These are phyloP conservation scores for Caprella mutica DNA, from an alignment of 2,888 invertebrate species.

Conservation along the genomic window DNA sequence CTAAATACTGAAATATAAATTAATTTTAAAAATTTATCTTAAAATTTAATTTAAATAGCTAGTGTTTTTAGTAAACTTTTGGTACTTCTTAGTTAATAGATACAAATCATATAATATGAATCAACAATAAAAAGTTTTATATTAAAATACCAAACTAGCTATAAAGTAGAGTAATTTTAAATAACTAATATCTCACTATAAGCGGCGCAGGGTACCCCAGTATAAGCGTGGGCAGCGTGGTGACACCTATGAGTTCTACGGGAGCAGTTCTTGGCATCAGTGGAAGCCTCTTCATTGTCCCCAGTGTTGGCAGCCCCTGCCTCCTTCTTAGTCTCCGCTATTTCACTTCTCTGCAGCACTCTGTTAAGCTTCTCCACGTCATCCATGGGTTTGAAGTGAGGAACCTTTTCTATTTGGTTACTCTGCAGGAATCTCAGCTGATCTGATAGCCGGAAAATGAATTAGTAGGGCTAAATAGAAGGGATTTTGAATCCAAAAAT, in stretches of 20 bases:
- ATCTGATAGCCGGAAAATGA: constrained; percentile 32
- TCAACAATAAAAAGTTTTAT: too few species aligned
- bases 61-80: too few species aligned
- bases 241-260: constrained; percentile 79
- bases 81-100: too few species aligned
- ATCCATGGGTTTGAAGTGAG: constrained; percentile 24
- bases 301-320: not conserved
- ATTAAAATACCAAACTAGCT: too few species aligned
- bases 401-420: constrained; percentile 20
- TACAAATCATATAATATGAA: too few species aligned
- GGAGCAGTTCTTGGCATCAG: constrained; percentile 56
- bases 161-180: too few species aligned
- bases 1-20: too few species aligned
- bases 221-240: constrained; percentile 78
- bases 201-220: constrained; percentile 74
- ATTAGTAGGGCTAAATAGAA: too few species aligned
- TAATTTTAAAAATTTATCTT: too few species aligned
- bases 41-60: too few species aligned
- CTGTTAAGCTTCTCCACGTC: constrained; percentile 29
- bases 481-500: too few species aligned
- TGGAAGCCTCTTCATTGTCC: too few species aligned
- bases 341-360: not conserved
- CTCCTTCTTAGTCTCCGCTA: not conserved
- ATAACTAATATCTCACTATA: constrained; percentile 71
- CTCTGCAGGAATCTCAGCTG: constrained; percentile 35